These are phyloP conservation scores for Papilio demoleus DNA, from an alignment of 2,888 invertebrate genomes.

Conservation along the genomic window DNA sequence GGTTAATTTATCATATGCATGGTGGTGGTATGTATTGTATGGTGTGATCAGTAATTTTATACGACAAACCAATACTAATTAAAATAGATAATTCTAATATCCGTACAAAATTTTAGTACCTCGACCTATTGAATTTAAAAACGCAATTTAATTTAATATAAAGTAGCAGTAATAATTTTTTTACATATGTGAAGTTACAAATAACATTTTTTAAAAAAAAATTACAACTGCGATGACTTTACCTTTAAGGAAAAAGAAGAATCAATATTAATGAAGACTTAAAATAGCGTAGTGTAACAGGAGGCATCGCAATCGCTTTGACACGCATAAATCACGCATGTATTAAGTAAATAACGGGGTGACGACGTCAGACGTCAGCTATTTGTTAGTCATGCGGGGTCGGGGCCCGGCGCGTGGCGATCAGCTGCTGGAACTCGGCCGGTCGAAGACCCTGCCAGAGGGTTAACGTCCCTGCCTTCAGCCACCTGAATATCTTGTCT, in stretches of 20 bases:
- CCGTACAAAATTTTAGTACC: too few relatives aligned
- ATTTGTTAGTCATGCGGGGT: slow-evolving; percentile 59
- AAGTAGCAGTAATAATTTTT: too few relatives aligned
- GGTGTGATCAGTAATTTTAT: too few relatives aligned
- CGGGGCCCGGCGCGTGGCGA: slow-evolving; percentile 56
- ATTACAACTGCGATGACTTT: too few relatives aligned
- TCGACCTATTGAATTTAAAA: too few relatives aligned
- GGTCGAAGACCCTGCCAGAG: slow-evolving; percentile 70
- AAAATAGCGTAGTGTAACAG: slow-evolving; percentile 16
- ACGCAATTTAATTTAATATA: too few relatives aligned
- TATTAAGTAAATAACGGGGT: slow-evolving; percentile 57
- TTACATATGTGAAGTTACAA: too few relatives aligned
- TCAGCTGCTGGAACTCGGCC: slow-evolving; percentile 78
- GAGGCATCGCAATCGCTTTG: slow-evolving; percentile 18
- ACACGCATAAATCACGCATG: slow-evolving; percentile 48
- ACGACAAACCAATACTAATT: too few relatives aligned
- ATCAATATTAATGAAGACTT: slow-evolving; percentile 17
- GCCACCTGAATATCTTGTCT: slow-evolving; percentile 75
- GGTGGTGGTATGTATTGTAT: too few relatives aligned
- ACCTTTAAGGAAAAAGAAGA: slow-evolving; percentile 31
- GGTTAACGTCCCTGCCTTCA: slow-evolving; percentile 67
- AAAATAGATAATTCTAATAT: too few relatives aligned
- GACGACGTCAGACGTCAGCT: slow-evolving; percentile 48
- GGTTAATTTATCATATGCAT: too few relatives aligned
- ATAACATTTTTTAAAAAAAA: too few relatives aligned